These are phyloP conservation scores for Rhingia rostrata DNA, from an alignment of 2,888 invertebrate genomes.

Conservation along the genomic window DNA sequence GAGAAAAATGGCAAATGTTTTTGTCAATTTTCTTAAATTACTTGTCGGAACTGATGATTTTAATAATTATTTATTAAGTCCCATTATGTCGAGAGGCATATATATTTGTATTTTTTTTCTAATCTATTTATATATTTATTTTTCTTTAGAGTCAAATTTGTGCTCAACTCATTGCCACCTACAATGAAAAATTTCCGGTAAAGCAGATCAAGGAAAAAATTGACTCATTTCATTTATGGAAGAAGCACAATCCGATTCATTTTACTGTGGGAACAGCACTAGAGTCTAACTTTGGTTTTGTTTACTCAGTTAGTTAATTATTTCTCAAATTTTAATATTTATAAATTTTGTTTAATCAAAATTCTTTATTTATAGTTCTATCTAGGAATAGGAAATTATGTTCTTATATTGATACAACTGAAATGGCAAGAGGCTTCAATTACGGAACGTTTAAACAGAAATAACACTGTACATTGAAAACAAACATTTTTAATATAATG, in stretches of 20 bases:
- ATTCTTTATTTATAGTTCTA: conserved; percentile 75
- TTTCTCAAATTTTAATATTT: neutral
- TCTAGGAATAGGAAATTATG: conserved; percentile 79
- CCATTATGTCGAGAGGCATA: neutral
- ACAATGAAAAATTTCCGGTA: conserved; percentile 67
- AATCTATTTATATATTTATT: neutral
- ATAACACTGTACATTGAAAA: neutral
- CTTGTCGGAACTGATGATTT: too few species aligned
- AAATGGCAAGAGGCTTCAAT: conserved; percentile 78
- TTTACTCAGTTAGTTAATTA: conserved; percentile 77
- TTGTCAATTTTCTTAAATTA: too few species aligned
- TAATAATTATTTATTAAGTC: too few species aligned
- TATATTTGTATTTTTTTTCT: neutral
- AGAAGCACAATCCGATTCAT: conserved; percentile 76
- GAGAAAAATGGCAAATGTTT: too few species aligned
- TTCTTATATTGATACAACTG: conserved; percentile 79
- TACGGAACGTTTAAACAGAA: conserved; percentile 15
- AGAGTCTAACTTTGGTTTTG: conserved; percentile 76
- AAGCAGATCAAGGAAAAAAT: conserved; percentile 31
- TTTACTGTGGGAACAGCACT: conserved; percentile 77
- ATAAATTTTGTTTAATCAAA: too few species aligned
- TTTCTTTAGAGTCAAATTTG: conserved; percentile 77
- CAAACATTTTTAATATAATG: neutral
- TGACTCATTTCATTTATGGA: conserved; percentile 76
- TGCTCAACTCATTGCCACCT: conserved; percentile 75